These are phyloP conservation scores for Arizona elegans DNA, from an alignment of 2,113 vertebrate species.

Conservation along the genomic window DNA sequence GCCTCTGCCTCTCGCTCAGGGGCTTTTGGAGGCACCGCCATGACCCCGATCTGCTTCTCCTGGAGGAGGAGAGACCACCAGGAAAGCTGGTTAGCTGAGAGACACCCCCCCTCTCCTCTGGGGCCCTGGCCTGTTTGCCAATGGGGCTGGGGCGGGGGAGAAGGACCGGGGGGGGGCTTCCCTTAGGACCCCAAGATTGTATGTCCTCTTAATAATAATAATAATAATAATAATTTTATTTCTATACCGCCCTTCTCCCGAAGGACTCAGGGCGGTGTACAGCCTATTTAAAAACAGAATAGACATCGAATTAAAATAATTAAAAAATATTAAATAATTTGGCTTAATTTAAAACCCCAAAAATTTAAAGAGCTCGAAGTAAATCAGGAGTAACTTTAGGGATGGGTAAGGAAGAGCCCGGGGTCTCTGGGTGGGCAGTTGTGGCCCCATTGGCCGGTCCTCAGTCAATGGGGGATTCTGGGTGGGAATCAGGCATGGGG, in stretches of 20 bases:
- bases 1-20: background rate
- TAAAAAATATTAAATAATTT: no score
- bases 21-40: no score
- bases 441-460: background rate
- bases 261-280: no score
- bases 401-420: no score
- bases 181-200: background rate
- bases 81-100: background rate
- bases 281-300: no score
- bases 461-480: no score
- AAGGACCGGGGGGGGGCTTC: background rate
- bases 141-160: background rate
- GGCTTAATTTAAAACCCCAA: no score
- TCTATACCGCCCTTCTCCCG: no score
- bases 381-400: no score
- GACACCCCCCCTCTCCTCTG: background rate
- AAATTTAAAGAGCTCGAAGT: accelerated
- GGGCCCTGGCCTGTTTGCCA: background rate
- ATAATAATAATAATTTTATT: no score
- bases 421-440: background rate
- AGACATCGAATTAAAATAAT: no score
- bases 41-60: background rate
- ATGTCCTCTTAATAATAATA: background rate
- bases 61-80: background rate
- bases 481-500: background rate